These are phyloP conservation scores for Branchellion lobata DNA, from an alignment of 2,888 invertebrate genomes.

Conservation along the genomic window DNA sequence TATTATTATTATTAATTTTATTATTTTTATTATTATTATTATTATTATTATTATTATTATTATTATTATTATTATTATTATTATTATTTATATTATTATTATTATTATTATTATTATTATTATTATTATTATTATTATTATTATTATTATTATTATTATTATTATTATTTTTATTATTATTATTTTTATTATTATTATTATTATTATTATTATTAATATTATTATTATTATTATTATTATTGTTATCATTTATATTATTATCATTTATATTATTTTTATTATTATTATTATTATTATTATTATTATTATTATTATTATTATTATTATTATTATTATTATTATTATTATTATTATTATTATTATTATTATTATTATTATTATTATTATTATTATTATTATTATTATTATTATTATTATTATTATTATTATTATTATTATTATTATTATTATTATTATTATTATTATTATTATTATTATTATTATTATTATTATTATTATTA, in stretches of 20 bases:
- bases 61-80: too few species aligned
- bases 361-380: not conserved
- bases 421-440: constrained; percentile 2
- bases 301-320: constrained; percentile 28
- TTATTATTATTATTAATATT: not conserved
- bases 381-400: not conserved
- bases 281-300: constrained; percentile 21
- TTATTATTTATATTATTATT: too few species aligned
- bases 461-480: constrained; percentile 5
- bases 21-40: too few species aligned
- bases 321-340: constrained; percentile 33
- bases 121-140: too few species aligned
- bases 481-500: constrained; percentile 5
- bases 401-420: constrained; percentile 16
- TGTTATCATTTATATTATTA: constrained; percentile 16
- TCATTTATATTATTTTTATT: constrained; percentile 4
- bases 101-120: too few species aligned
- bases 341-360: not conserved
- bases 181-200: not conserved
- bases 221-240: not conserved
- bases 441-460: constrained; percentile 27
- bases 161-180: not conserved
- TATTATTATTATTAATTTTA: too few species aligned
- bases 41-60: too few species aligned
- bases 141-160: too few species aligned